These are phyloP conservation scores for Erannis defoliaria DNA, from an alignment of 2,888 invertebrate species.

Conservation along the genomic window DNA sequence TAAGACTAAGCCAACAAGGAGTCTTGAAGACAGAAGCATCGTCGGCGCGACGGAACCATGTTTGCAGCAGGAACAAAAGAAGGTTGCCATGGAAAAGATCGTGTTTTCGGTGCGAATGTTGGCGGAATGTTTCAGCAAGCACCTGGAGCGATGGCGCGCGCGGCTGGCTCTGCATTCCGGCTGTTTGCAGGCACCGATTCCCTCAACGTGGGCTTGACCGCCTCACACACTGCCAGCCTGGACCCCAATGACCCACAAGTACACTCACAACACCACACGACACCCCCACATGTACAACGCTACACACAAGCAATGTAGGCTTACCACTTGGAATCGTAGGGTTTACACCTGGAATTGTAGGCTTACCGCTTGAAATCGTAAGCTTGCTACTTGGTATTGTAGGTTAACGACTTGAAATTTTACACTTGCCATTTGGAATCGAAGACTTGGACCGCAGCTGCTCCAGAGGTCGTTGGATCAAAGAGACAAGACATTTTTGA, in stretches of 20 bases:
- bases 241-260: constrained; percentile 85
- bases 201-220: constrained; percentile 90
- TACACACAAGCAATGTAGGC: constrained; percentile 30
- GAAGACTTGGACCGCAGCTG: constrained; percentile 23
- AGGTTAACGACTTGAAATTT: constrained; percentile 23
- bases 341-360: constrained; percentile 27
- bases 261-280: constrained; percentile 55
- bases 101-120: constrained; percentile 51
- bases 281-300: constrained; percentile 45
- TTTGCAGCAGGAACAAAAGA: not conserved
- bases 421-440: constrained; percentile 11
- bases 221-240: constrained; percentile 85
- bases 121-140: constrained; percentile 87
- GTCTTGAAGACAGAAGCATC: not conserved
- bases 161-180: constrained; percentile 92
- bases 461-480: not conserved
- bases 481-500: constrained; percentile 2
- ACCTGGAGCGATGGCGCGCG: constrained; percentile 92
- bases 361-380: constrained; percentile 18
- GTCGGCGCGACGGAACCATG: not conserved
- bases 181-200: constrained; percentile 92
- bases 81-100: not conserved
- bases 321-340: constrained; percentile 20
- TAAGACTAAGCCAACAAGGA: not conserved
- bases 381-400: constrained; percentile 16